Percentiles rank a stretch among this genome's conserved stretches.
phyloP scores from a whole-genome alignment of 2,797 vertebrate species.

The Nannoperca australis region DNA sequence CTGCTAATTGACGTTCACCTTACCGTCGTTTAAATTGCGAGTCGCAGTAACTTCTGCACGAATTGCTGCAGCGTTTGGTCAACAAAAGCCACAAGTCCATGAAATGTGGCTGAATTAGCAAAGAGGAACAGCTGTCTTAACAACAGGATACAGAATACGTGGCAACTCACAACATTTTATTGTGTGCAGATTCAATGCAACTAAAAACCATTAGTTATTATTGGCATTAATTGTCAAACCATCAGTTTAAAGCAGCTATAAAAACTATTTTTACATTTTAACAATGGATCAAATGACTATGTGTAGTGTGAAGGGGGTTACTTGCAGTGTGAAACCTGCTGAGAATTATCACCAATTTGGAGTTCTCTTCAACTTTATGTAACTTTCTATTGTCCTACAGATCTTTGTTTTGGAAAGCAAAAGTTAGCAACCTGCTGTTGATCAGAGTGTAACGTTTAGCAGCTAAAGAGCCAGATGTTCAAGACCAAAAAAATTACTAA shows the following conservation, averaged over 20 bases:
- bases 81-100: background rate
- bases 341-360: background rate
- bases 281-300: background rate
- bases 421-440: background rate
- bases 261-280: background rate
- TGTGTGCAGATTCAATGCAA: too few species aligned
- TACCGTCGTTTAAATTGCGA: background rate
- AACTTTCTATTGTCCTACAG: background rate
- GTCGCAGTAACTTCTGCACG: background rate
- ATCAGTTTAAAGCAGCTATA: background rate
- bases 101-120: background rate
- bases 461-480: background rate
- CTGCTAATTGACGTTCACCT: background rate
- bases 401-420: background rate
- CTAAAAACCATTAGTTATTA: background rate
- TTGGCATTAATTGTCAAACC: background rate
- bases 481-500: background rate
- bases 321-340: too few species aligned
- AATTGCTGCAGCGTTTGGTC: background rate
- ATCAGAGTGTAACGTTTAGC: background rate
- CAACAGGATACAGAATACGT: too few species aligned
- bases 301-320: background rate
- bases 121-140: conserved; percentile 5
- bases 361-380: background rate
- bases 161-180: too few species aligned